Base-by-base conservation (phyloP, 1,140 invertebrate genomes). In the Tetranychus cinnabarinus region DNA sequence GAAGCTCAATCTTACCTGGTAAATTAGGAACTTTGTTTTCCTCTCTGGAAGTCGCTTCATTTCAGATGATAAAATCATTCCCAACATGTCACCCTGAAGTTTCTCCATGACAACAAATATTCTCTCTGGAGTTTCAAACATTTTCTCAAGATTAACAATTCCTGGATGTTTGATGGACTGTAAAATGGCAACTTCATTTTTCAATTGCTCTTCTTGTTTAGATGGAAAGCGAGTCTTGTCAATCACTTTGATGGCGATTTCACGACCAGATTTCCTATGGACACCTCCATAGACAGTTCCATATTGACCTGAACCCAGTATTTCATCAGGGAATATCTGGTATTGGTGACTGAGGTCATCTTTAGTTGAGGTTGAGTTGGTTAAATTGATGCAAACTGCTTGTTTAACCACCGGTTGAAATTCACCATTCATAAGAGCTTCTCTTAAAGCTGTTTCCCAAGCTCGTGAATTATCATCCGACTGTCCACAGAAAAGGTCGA, bases 281-380 rank as follows among this genome's bases (percentile, higher is more conserved):
- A 62, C 58, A 71, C 91, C 92, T 65, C 88, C 91, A 73, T 97
- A 97, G 45, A 97, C 93, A 66, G 91, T 90, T 42, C 93, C 93
- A 77, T 97, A 98, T 74, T 98, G 93, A 0, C 93, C 93, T 13
- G 90, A 95, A n/a, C 93, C 93, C 6, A 98, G 78, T 55, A 97
- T 86, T 74, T 97, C 92, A 70, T 97, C 91, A 1, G 90, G 86
- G 73, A 86, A 92, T 65, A 97, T 97, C 73, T 95, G 88, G 77
- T 93, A 96, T 4, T 89, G 72, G 68, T 85, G 82, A 63, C 83
- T 83, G 77, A 92, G 89, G 69, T 91, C 88, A 60, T n/a, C n/a
- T 42, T 37, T 46, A 58, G 50, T 61, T 6, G 59, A 10, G 39
- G 39, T 5, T 42, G 5, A 42, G 5, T 42, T 42, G 39, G 39